phyloP scores from a whole-genome alignment of 2,888 invertebrate species.

The Xanthorhoe designata region DNA sequence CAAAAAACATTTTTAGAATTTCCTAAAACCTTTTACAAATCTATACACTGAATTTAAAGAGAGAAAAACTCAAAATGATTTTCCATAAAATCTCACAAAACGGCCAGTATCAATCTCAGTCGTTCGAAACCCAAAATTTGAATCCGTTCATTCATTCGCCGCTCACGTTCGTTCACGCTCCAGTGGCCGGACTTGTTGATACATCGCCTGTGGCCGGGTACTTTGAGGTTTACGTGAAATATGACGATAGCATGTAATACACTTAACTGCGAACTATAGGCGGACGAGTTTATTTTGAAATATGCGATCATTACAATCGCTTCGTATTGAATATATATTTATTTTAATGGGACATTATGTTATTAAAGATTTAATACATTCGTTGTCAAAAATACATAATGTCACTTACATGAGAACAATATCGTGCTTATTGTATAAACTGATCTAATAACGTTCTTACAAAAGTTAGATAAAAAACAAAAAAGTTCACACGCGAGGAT shows the following conservation, averaged over 20 bases:
- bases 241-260: constrained; percentile 21
- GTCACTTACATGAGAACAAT: too few relatives aligned
- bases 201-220: constrained; percentile 32
- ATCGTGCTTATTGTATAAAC: too few relatives aligned
- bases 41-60: too few relatives aligned
- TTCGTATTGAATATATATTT: too few relatives aligned
- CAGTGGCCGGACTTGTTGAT: constrained; percentile 37
- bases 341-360: too few relatives aligned
- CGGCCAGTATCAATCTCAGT: constrained; percentile 16
- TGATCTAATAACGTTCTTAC: too few relatives aligned
- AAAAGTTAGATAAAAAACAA: too few relatives aligned
- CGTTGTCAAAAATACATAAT: too few relatives aligned
- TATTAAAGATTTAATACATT: too few relatives aligned
- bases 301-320: too few relatives aligned
- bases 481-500: too few relatives aligned
- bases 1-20: background rate
- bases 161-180: constrained; percentile 33
- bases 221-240: constrained; percentile 30
- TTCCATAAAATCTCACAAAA: background rate
- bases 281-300: background rate
- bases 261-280: constrained; percentile 8
- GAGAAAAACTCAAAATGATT: background rate
- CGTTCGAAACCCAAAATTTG: constrained; percentile 27
- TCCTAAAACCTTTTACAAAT: background rate
- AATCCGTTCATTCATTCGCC: constrained; percentile 33